These are phyloP conservation scores for Coreius guichenoti DNA, from an alignment of 2,797 vertebrate species.

Conservation along the genomic window DNA sequence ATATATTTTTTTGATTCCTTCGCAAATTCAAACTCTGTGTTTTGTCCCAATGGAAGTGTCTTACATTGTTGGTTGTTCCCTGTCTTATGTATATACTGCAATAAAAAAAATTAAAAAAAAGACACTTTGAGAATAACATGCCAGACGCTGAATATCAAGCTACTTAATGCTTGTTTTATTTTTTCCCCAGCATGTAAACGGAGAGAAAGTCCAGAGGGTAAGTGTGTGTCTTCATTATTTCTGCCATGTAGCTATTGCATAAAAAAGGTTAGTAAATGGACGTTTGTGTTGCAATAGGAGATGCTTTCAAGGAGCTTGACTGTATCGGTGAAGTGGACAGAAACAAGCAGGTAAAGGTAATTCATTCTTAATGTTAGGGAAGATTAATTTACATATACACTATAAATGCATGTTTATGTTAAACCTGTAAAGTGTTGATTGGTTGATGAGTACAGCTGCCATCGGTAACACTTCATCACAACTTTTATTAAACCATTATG, in stretches of 20 bases:
- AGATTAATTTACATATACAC: neutral
- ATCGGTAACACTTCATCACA: neutral
- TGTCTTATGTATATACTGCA: too few species aligned
- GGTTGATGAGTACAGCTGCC: neutral
- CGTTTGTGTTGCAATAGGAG: constrained; percentile 42
- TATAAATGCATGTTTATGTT: neutral
- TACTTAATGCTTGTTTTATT: neutral
- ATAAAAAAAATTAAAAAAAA: too few species aligned
- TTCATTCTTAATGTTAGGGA: neutral
- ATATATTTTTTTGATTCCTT: too few species aligned
- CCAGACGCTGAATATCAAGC: neutral
- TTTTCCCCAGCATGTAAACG: constrained; percentile 47
- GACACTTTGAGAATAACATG: too few species aligned
- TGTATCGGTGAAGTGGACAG: neutral
- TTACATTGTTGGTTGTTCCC: too few species aligned
- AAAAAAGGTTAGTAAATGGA: neutral
- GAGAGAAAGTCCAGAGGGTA: constrained; percentile 59
- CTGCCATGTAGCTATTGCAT: neutral
- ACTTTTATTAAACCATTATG: neutral
- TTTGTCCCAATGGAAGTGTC: too few species aligned
- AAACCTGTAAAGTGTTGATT: neutral
- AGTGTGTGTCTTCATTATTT: neutral
- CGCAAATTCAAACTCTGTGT: too few species aligned
- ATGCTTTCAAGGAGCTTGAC: constrained; percentile 43
- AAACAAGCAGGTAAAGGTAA: constrained; percentile 48